Evolutionary conservation across 2,888 invertebrate species (phyloP).

Genomic region (Cryptocheilus praepositus): DNA sequence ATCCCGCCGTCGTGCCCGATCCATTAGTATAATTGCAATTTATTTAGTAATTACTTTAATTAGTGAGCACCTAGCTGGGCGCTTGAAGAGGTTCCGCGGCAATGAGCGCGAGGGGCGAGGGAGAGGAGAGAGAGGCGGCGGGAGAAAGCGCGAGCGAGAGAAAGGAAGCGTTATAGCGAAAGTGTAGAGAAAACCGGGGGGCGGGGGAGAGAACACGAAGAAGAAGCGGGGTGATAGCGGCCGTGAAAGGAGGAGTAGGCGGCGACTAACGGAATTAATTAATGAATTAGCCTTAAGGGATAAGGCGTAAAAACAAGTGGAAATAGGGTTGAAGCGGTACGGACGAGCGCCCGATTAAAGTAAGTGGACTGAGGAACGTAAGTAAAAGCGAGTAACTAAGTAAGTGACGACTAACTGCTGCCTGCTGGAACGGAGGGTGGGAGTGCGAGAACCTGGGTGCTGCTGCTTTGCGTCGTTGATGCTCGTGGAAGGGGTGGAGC

Average conservation of each 20-base stretch:
- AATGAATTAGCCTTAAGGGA: conserved; percentile 73
- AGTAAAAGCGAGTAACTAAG: conserved; percentile 67
- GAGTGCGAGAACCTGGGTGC: too few species aligned
- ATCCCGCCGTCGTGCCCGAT: conserved; percentile 53
- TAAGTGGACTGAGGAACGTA: conserved; percentile 71
- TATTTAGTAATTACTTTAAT: conserved; percentile 75
- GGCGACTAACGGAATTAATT: conserved; percentile 71
- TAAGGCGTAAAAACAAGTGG: conserved; percentile 73
- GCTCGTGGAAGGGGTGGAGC: conserved; percentile 24
- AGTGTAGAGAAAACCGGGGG: conserved; percentile 29
- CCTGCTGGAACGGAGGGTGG: conserved; percentile 28
- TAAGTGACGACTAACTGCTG: conserved; percentile 63
- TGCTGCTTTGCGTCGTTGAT: too few species aligned
- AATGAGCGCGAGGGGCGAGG: conserved; percentile 17
- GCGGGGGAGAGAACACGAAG: conserved; percentile 35
- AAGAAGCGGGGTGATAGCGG: conserved; percentile 26
- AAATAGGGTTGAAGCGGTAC: conserved; percentile 60
- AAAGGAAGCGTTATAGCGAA: conserved; percentile 19
- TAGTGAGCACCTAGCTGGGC: conserved; percentile 66
- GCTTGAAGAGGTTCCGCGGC: conserved; percentile 64
- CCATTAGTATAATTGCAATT: conserved; percentile 75
- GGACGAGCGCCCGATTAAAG: conserved; percentile 69
- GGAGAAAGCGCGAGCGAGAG: conserved; percentile 42
- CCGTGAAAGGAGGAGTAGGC: conserved; percentile 13
- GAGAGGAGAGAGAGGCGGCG: conserved; percentile 31